Conservation (phyloP, 2,888 invertebrate species). For the Acleris literana region DNA sequence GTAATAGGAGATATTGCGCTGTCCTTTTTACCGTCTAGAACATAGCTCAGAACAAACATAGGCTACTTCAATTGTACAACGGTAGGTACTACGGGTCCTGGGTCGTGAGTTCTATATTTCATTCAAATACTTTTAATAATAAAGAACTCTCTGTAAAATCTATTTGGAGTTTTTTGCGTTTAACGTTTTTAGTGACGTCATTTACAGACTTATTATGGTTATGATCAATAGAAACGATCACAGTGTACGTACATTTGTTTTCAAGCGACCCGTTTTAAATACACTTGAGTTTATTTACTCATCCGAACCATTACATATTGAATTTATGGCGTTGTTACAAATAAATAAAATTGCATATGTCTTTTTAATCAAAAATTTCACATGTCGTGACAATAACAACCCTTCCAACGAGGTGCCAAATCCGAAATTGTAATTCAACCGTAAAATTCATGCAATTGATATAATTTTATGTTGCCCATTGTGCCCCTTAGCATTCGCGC, state of each 20-base stretch:
- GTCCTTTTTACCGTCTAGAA: too few relatives aligned
- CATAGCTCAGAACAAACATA: too few relatives aligned
- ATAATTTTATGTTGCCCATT: constrained; percentile 74
- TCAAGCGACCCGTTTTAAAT: not conserved
- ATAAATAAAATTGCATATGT: constrained; percentile 17
- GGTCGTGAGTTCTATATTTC: too few relatives aligned
- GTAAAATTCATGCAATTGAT: constrained; percentile 78
- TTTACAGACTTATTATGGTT: too few relatives aligned
- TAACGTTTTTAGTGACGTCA: too few relatives aligned
- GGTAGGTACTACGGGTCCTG: too few relatives aligned
- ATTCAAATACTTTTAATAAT: too few relatives aligned
- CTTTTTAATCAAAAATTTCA: constrained; percentile 28
- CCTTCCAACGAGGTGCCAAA: constrained; percentile 62
- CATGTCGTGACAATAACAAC: constrained; percentile 15
- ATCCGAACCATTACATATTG: not conserved
- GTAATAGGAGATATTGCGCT: too few relatives aligned
- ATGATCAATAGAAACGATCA: too few relatives aligned
- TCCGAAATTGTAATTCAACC: constrained; percentile 72
- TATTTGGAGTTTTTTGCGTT: too few relatives aligned
- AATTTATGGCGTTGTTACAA: constrained; percentile 4
- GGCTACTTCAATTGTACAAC: too few relatives aligned
- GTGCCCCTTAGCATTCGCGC: constrained; percentile 71
- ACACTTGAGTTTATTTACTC: not conserved
- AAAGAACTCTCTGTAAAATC: too few relatives aligned
- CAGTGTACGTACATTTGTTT: not conserved